Base-by-base conservation (phyloP, 2,888 invertebrate genomes). In the Lithophane ornitopus region DNA sequence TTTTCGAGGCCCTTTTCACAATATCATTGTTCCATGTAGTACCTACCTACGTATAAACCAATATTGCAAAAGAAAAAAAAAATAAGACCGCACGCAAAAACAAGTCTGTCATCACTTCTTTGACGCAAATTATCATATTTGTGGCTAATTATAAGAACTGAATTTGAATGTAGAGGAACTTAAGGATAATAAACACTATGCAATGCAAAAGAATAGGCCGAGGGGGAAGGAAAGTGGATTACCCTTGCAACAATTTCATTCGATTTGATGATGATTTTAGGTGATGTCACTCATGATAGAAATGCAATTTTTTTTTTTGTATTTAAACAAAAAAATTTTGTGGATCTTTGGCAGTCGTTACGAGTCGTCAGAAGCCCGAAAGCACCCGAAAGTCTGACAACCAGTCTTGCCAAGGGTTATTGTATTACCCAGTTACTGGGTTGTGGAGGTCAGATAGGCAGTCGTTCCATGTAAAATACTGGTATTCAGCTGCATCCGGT, bases 161-260 rank as follows among this genome's bases (percentile, higher is more conserved):
- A 52, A 52, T 19, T 28, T 49, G 28, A 56, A 49, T 58, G 44
- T 41, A 39, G 22, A 74, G 61, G 81, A 62, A 74, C 81, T 63
- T 41, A 56, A 49, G 14, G 22, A 54, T 28, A 54, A 46, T 39
- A 6, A 22, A 74, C 16, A 34, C 3, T 16, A 72, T n/a, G 22
- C 12, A n/a, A 8, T 49, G 1, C 22, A 4, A 41, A 41, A 3
- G 4, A 44, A 28, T 19, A 34, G 16, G 7, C 2, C 6, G 16
- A 4, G 16, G 14, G 19, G 22, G 34, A 6, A 9, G 28, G 16
- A 7, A 22, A 11, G n/a, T n/a, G 1, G n/a, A 41, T 22, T 16
- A 4, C 8, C 16, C 2, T 28, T 19, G 19, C n/a, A n/a, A 19
- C 16, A 39, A 44, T 41, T 49, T 44, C 3, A 26, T 39, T 58